phyloP scores from a whole-genome alignment of 2,888 invertebrate genomes.

The Periphyllus acericola region DNA sequence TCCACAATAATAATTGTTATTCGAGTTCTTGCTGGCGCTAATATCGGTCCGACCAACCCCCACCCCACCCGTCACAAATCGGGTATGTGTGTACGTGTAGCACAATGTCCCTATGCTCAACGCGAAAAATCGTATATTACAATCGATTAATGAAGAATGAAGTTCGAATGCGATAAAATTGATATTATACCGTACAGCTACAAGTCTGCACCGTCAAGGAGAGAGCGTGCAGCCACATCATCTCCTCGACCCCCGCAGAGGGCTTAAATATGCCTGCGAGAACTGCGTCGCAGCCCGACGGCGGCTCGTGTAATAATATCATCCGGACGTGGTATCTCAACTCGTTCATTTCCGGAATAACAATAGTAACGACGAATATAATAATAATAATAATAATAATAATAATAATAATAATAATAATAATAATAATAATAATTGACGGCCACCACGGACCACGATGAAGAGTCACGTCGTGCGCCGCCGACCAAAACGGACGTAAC shows the following conservation, averaged over 20 bases:
- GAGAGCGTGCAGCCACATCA: too few relatives aligned
- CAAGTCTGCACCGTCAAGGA: not conserved
- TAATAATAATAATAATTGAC: not conserved
- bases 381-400: not conserved
- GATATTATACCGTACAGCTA: not conserved
- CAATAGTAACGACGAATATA: not conserved
- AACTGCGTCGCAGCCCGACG: not conserved
- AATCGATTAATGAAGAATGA: too few relatives aligned
- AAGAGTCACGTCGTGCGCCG: not conserved
- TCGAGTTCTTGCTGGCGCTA: too few relatives aligned
- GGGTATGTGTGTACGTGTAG: too few relatives aligned
- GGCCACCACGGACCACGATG: not conserved
- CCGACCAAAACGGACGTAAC: too few relatives aligned
- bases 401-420: not conserved
- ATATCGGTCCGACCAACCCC: too few relatives aligned
- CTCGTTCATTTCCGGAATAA: not conserved
- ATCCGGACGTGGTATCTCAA: not conserved
- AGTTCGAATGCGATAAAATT: not conserved
- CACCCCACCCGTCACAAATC: too few relatives aligned
- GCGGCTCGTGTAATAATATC: not conserved
- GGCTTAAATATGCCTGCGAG: not conserved
- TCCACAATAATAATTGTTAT: too few relatives aligned
- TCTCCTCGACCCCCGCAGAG: not conserved
- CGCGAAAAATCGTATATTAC: too few relatives aligned
- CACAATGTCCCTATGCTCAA: too few relatives aligned